A percentile compares a stretch with the other conserved stretches of the same genome.
phyloP scores from a whole-genome alignment of 2,888 invertebrate genomes.

The Phytoseiulus persimilis region DNA sequence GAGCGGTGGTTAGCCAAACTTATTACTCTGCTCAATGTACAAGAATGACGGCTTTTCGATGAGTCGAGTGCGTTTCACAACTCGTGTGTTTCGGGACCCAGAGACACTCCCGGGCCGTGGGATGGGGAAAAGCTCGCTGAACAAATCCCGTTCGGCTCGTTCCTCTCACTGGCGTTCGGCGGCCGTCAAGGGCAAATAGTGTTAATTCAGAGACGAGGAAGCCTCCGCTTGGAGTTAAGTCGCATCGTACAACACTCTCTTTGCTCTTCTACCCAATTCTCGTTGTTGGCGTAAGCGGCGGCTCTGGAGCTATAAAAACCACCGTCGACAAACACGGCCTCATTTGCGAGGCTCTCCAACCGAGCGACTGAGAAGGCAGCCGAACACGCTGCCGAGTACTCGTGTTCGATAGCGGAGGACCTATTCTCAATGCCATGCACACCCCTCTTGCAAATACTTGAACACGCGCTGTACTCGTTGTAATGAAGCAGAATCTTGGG shows the following conservation, averaged over 20 bases:
- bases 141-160: background rate
- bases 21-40: too few relatives aligned
- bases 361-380: background rate
- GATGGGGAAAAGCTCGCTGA: background rate
- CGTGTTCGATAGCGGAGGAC: background rate
- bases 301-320: conserved; percentile 18
- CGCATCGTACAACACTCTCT: conserved; percentile 1
- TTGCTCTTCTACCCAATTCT: conserved; percentile 13
- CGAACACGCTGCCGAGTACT: background rate
- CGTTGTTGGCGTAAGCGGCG: background rate
- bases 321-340: conserved; percentile 33
- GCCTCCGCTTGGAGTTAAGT: conserved; percentile 13
- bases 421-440: conserved; percentile 36
- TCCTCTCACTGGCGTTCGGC: background rate
- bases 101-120: too few relatives aligned
- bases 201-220: conserved; percentile 18
- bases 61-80: too few relatives aligned
- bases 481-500: conserved; percentile 12
- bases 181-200: conserved; percentile 22
- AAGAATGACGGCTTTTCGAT: too few relatives aligned
- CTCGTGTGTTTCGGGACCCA: background rate
- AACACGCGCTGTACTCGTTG: background rate
- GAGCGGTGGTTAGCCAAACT: too few relatives aligned
- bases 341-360: conserved; percentile 21
- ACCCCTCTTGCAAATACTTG: background rate